These are phyloP conservation scores for Electrona antarctica DNA, from an alignment of 2,113 vertebrate genomes.

Conservation along the genomic window DNA sequence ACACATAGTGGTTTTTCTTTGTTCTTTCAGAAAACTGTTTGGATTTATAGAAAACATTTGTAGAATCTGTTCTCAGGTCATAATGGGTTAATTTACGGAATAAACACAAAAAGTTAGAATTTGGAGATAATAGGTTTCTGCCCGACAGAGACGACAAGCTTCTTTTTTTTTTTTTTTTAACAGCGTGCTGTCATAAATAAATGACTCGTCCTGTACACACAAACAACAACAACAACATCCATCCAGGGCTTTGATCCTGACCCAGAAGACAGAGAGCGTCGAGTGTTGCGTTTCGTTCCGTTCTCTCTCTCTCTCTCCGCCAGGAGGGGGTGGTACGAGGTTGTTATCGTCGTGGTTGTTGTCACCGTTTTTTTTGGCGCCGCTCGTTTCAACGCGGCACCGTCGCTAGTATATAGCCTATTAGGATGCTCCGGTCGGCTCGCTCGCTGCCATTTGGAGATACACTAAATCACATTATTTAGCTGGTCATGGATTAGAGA, in stretches of 20 bases:
- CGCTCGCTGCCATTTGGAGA: slow-evolving; percentile 77
- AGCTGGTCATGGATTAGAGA: slow-evolving; percentile 80
- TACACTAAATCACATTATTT: slow-evolving; percentile 82
- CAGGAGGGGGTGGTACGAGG: slow-evolving; percentile 77
- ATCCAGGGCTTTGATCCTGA: slow-evolving; percentile 32
- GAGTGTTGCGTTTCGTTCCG: too few species aligned
- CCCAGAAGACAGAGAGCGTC: background rate
- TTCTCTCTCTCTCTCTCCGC: slow-evolving; percentile 78
- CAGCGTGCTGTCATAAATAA: background rate
- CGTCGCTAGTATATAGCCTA: slow-evolving; percentile 76
- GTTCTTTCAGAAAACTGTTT: too few species aligned
- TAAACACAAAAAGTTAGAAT: too few species aligned
- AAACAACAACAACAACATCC: slow-evolving; percentile 7
- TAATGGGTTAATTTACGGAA: background rate
- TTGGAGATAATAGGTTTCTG: background rate
- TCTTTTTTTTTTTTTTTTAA: background rate
- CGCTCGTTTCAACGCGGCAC: slow-evolving; percentile 46
- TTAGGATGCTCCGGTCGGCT: slow-evolving; percentile 68
- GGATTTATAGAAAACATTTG: too few species aligned
- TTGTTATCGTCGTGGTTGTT: slow-evolving; percentile 72
- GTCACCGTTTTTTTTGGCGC: slow-evolving; percentile 37
- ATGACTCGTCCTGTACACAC: too few species aligned
- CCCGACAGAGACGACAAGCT: background rate
- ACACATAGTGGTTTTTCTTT: too few species aligned
- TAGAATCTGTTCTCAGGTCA: too few species aligned